Evolutionary conservation across 2,113 vertebrate genomes (phyloP).

Genomic region (Toxotes jaculatrix): DNA sequence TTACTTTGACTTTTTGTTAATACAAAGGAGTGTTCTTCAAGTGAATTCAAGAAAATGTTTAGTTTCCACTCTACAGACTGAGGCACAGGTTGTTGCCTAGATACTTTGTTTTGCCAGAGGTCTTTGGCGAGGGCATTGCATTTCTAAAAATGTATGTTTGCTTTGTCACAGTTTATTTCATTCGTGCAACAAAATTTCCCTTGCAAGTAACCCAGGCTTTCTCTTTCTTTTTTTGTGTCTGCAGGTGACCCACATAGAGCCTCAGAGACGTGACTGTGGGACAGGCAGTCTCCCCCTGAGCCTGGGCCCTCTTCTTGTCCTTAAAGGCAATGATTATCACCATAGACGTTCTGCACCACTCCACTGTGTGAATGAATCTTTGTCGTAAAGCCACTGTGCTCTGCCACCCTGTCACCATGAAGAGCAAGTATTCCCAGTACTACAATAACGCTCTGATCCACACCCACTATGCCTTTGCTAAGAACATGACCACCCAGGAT

Average conservation of each 20-base stretch:
- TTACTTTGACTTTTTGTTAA: not conserved
- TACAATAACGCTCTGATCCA: slow-evolving; percentile 87
- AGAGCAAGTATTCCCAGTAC: slow-evolving; percentile 91
- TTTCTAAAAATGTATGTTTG: slow-evolving; percentile 25
- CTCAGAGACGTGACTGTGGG: slow-evolving; percentile 76
- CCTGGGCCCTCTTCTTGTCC: slow-evolving; percentile 50
- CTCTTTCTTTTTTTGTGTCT: slow-evolving; percentile 59
- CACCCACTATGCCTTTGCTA: slow-evolving; percentile 89
- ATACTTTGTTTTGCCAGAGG: slow-evolving; percentile 37
- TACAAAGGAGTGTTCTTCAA: not conserved
- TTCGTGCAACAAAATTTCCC: not conserved
- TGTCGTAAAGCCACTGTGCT: slow-evolving; percentile 55
- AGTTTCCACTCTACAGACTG: slow-evolving; percentile 11
- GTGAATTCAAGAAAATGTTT: not conserved
- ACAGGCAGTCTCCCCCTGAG: slow-evolving; percentile 58
- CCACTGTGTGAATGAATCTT: slow-evolving; percentile 73
- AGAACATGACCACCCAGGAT: slow-evolving; percentile 72
- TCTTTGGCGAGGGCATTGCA: not conserved
- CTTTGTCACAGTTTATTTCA: slow-evolving; percentile 40
- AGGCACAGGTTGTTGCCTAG: slow-evolving; percentile 41
- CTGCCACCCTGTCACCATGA: slow-evolving; percentile 84
- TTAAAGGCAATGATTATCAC: slow-evolving; percentile 48
- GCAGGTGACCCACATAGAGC: slow-evolving; percentile 81
- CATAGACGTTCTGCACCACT: slow-evolving; percentile 51
- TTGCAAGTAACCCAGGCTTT: slow-evolving; percentile 43